phyloP scores from a whole-genome alignment of 1,140 invertebrate species.

The Delia radicum region DNA sequence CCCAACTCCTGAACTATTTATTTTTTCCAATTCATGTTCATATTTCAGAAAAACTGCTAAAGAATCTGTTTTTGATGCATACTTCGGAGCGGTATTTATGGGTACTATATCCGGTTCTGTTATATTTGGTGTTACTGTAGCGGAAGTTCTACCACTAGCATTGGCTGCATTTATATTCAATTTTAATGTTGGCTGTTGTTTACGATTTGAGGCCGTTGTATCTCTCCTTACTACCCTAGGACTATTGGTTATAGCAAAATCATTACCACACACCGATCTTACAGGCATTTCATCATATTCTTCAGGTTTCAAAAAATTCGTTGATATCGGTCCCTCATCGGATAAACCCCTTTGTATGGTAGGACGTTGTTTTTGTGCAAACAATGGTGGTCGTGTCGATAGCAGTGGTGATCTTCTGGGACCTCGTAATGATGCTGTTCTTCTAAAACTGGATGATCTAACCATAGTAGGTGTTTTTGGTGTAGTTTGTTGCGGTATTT shows the following conservation, averaged over 20 bases:
- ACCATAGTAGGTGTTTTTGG: conserved; percentile 1
- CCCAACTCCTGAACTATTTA: conserved; percentile 24
- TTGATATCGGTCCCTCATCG: conserved; percentile 54
- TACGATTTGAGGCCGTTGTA: conserved; percentile 46
- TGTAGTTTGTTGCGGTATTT: conserved; percentile 27
- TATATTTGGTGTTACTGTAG: conserved; percentile 11
- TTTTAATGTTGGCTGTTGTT: conserved; percentile 43
- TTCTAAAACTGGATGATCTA: conserved; percentile 43
- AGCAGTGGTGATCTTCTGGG: conserved; percentile 45
- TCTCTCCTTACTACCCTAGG: conserved; percentile 48
- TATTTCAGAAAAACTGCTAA: conserved; percentile 53
- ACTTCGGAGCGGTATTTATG: conserved; percentile 24
- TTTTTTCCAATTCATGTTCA: conserved; percentile 51
- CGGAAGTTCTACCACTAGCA: not conserved
- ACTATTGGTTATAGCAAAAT: conserved; percentile 42
- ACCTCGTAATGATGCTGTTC: conserved; percentile 48
- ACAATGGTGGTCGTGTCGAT: conserved; percentile 46
- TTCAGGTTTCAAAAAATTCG: conserved; percentile 52
- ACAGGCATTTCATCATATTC: conserved; percentile 55
- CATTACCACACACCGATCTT: conserved; percentile 48
- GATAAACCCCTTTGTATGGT: conserved; percentile 54
- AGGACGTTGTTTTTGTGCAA: conserved; percentile 46
- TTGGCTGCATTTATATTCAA: conserved; percentile 27
- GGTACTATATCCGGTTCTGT: conserved; percentile 6
- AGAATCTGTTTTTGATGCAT: conserved; percentile 50